Evolutionary conservation across 2,113 vertebrate species (phyloP), one percentile per base, ranked within the genome.

Genomic region (Etia nguti): DNA sequence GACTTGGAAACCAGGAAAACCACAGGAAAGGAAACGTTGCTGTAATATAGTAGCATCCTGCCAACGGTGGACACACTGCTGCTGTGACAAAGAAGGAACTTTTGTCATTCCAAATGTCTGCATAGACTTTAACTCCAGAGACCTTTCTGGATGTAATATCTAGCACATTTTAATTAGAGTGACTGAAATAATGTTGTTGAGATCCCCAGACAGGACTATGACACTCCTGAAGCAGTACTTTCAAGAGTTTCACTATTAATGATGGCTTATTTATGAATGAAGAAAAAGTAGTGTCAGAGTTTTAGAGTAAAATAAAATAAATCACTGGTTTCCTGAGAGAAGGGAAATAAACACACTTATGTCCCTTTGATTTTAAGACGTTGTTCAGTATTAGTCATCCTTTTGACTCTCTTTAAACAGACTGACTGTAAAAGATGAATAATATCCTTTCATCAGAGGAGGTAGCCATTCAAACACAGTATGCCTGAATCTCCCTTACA

Each of bases 401-500:
- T 12, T 68, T 38, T 46, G 38, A 73, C 65, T 73, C 38, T 26
- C 22, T 75, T 75, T 75, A 48, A 48, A 48, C 41, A 48, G 2
- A 8, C 65, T 10, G 38, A 70, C 68, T 75, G 41, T 75, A 75
- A 75, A 4, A 29, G 41, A 20, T 75, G 15, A 75, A 75, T 46
- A 20, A 29, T 29, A 18, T 29, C 41, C 22, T 8, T 75, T 75
- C 68, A 48, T 46, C 41, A 48, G 68, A 75, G 24, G 68, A 48
- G 41, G 41, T 29, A 48, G 15, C 41, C 68, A 29, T 24, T 48
- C 68, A 48, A 75, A 75, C 68, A 29, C 22, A 18, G 22, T 10
- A 11, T 10, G 43, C 24, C 68, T 26, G 24, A 75, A 29, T 18
- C 15, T 48, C 68, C 68, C 68, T 11, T 0, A 18, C 5, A 0